Evolutionary conservation across 2,888 invertebrate species (phyloP), one percentile per base, ranked within the genome.

Genomic region (Brachyopa scutellaris): DNA sequence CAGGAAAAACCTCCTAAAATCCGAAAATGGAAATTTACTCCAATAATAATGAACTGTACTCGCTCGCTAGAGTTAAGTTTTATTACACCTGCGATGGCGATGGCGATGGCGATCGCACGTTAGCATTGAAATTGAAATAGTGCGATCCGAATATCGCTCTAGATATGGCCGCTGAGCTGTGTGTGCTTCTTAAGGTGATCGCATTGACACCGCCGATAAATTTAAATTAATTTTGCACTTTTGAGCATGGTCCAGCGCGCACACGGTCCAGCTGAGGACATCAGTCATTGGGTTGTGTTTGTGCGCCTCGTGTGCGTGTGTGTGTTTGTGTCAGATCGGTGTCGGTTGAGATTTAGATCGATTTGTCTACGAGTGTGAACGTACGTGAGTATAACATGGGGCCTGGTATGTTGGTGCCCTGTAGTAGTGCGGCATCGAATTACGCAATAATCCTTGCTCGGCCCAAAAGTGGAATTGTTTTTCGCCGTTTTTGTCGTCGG

Each of bases 141-240:
- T n/a, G 31, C 77, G 55, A 70, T 70, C 51, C 9, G 36, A 53
- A n/a, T n/a, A 74, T 74, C 61, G 69, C 57, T 80, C 80, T 59
- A 74, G 80, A 74, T 80, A 70, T 76, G 80, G 74, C 40, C 36
- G 49, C 23, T 17, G n/a, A n/a, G n/a, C n/a, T n/a, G 13, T 11
- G 26, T 31, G 66, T 45, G 61, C 74, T 80, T 36, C 57, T 74
- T 80, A 74, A 80, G 80, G 80, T 47, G 64, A 74, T 74, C 74
- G 64, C 62, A 57, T 19, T 80, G 80, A 80, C 80, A 80, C 33
- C 57, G 47, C 51, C 74, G 80, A 80, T 80, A 80, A 80, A 80
- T 80, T 80, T 80, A 74, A 80, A 80, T 80, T 80, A 80, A 74
- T 74, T 80, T 80, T 73, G 62, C 69, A 67, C 74, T n/a, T 74